Evolutionary conservation across 2,113 vertebrate genomes (phyloP).

Genomic region (Syngnathus scovelli): DNA sequence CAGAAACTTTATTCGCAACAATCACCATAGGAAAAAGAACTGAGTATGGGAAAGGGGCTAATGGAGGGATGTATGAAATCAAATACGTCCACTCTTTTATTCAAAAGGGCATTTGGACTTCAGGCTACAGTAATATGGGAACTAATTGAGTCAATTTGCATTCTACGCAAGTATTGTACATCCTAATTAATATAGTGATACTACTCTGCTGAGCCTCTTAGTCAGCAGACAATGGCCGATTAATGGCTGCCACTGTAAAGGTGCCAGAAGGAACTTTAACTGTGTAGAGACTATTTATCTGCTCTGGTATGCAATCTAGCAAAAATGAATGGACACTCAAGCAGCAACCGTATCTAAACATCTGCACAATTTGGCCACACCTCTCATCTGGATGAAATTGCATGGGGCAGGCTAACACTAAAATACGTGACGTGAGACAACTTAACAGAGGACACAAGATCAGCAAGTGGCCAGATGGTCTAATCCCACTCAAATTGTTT

Average conservation of each 20-base stretch:
- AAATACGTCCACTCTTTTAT: slow-evolving; percentile 19
- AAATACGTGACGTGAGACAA: background rate
- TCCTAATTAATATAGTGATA: slow-evolving; percentile 48
- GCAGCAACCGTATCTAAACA: slow-evolving; percentile 6
- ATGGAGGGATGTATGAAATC: slow-evolving; percentile 7
- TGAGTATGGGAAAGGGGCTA: background rate
- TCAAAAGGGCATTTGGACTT: slow-evolving; percentile 27
- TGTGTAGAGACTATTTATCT: slow-evolving; percentile 23
- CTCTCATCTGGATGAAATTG: background rate
- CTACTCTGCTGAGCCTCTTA: slow-evolving; percentile 42
- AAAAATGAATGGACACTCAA: slow-evolving; percentile 14
- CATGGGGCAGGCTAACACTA: background rate
- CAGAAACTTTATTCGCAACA: background rate
- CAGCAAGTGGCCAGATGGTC: slow-evolving; percentile 6
- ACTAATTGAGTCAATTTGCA: slow-evolving; percentile 44
- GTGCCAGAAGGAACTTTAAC: slow-evolving; percentile 33
- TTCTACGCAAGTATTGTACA: slow-evolving; percentile 29
- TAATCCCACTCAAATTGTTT: slow-evolving; percentile 1
- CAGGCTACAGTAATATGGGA: slow-evolving; percentile 25
- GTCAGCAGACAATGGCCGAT: slow-evolving; percentile 40
- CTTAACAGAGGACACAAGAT: background rate
- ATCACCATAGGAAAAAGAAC: background rate
- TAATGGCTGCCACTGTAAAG: slow-evolving; percentile 39
- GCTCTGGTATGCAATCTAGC: slow-evolving; percentile 18
- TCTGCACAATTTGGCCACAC: background rate